A percentile compares a stretch with the other conserved stretches of the same genome.
Evolutionary conservation across 64 coral and sea anemone genomes (phyloP).

Genomic region (Montipora sp.): DNA sequence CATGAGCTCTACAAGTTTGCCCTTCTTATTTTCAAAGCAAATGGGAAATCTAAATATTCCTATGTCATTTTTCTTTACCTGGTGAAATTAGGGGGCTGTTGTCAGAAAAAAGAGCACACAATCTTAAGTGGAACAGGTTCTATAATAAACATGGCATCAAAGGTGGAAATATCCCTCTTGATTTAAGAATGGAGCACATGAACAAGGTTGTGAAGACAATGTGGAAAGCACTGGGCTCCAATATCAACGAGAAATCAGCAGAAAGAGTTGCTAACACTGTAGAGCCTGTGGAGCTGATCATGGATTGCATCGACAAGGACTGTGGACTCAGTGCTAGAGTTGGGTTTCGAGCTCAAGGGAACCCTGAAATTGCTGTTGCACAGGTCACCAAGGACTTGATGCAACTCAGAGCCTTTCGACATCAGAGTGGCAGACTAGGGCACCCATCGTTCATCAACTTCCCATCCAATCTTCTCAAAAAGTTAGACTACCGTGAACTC

Average conservation of each 20-base stretch:
- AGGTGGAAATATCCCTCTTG: conserved; percentile 35
- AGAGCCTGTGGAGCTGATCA: conserved; percentile 60
- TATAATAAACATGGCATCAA: conserved; percentile 62
- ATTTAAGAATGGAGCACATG: conserved; percentile 52
- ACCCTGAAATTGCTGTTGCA: conserved; percentile 55
- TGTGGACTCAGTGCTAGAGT: not conserved
- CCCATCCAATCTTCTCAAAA: conserved; percentile 29
- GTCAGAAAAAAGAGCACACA: conserved; percentile 37
- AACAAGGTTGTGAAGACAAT: conserved; percentile 56
- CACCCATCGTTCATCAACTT: conserved; percentile 48
- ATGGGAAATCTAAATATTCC: conserved; percentile 57
- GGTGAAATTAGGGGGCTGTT: conserved; percentile 44
- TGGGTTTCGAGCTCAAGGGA: conserved; percentile 26
- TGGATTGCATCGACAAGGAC: conserved; percentile 58
- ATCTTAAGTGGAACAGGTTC: conserved; percentile 59
- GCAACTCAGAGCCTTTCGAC: conserved; percentile 47
- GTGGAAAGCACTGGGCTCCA: conserved; percentile 63
- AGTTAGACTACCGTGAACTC: conserved; percentile 37
- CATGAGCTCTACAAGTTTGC: conserved; percentile 43
- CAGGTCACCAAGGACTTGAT: conserved; percentile 46
- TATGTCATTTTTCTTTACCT: conserved; percentile 58
- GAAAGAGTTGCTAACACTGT: conserved; percentile 42
- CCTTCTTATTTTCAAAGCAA: conserved; percentile 44
- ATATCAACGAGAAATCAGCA: conserved; percentile 50
- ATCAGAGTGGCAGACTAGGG: conserved; percentile 29